A percentile compares a stretch with the other conserved stretches of the same genome.
Conservation (phyloP, 2,113 vertebrate genomes). For the Labrus mixtus region DNA sequence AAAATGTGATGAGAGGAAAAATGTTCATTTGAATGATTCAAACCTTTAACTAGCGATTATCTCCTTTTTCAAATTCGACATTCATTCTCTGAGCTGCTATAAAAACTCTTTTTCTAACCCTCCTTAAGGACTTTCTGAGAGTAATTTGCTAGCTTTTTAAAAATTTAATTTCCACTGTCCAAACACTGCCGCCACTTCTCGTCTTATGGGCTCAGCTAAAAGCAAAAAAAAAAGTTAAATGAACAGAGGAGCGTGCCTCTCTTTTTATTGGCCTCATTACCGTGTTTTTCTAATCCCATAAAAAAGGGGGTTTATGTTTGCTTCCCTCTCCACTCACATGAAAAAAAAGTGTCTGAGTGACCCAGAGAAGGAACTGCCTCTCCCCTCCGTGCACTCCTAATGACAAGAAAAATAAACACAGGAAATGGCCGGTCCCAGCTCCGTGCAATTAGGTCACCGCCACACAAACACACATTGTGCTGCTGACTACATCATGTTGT, state of each 20-base stretch:
- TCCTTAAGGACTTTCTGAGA: neutral
- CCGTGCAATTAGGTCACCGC: slow-evolving; percentile 76
- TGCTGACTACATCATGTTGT: slow-evolving; percentile 47
- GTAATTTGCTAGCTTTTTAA: neutral
- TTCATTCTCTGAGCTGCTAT: neutral
- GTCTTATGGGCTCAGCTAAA: slow-evolving; percentile 28
- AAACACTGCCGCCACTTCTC: neutral
- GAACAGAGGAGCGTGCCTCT: slow-evolving; percentile 43
- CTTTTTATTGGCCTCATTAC: slow-evolving; percentile 50
- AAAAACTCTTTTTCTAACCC: neutral
- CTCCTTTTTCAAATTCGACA: neutral
- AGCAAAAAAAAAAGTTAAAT: slow-evolving; percentile 33
- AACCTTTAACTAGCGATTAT: neutral
- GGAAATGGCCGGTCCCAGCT: slow-evolving; percentile 66
- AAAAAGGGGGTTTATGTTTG: slow-evolving; percentile 50
- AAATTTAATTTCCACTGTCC: slow-evolving; percentile 15
- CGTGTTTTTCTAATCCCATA: slow-evolving; percentile 39
- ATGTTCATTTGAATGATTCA: too few relatives aligned
- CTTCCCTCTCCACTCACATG: slow-evolving; percentile 33
- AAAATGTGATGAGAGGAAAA: too few relatives aligned
- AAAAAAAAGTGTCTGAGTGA: slow-evolving; percentile 54
- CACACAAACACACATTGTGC: slow-evolving; percentile 54
- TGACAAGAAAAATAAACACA: slow-evolving; percentile 80
- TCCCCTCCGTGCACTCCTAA: slow-evolving; percentile 53
- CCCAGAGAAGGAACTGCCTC: slow-evolving; percentile 55